A percentile compares a stretch with the other conserved stretches of the same genome.
Evolutionary conservation across 2,113 vertebrate genomes (phyloP).

Genomic region (Motacilla tschutschensis): DNA sequence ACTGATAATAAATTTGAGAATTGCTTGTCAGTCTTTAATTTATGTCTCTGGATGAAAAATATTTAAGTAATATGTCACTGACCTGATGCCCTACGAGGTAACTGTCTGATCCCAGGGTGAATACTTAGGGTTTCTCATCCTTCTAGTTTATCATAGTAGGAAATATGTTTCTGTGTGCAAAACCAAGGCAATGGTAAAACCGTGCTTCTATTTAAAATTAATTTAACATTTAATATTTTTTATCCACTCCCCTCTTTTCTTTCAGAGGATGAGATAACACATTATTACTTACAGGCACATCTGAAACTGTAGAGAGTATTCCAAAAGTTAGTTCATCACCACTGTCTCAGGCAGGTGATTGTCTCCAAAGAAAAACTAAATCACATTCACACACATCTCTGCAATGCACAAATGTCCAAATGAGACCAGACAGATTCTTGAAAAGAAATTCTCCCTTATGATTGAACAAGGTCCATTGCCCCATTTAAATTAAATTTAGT

Average conservation of each 20-base stretch:
- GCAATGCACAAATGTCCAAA: not conserved
- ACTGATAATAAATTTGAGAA: not conserved
- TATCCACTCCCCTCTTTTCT: not conserved
- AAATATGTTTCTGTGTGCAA: not conserved
- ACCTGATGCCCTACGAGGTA: not conserved
- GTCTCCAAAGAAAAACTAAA: not conserved
- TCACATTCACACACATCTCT: not conserved
- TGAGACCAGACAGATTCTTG: not conserved
- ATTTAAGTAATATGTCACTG: not conserved
- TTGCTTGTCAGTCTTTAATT: not conserved
- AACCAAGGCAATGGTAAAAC: not conserved
- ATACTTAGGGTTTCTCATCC: not conserved
- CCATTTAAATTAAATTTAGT: not conserved
- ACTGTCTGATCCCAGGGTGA: not conserved
- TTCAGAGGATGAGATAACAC: not conserved
- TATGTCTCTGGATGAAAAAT: not conserved
- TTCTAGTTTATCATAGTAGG: not conserved
- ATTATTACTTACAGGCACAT: not conserved
- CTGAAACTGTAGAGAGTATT: not conserved
- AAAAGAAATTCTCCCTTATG: not conserved
- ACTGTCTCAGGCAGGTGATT: not conserved
- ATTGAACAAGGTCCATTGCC: not conserved
- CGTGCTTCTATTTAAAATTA: not conserved
- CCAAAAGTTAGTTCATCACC: accelerated
- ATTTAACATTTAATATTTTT: not conserved